These are phyloP conservation scores for Hypercompe scribonia DNA, from an alignment of 2,888 invertebrate species.

Conservation along the genomic window DNA sequence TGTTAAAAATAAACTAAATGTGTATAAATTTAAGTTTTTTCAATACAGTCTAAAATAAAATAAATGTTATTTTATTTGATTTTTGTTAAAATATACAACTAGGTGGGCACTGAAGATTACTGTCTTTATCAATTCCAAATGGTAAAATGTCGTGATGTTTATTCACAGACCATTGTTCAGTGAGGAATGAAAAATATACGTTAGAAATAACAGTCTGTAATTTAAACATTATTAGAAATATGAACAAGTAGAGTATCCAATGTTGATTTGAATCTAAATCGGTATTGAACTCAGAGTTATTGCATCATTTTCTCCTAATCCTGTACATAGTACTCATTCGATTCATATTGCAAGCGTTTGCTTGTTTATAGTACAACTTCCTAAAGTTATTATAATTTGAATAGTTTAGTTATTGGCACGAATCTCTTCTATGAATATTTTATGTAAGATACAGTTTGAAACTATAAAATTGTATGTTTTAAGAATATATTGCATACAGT, in stretches of 20 bases:
- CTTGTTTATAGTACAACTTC: slow-evolving; percentile 57
- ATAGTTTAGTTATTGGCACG: slow-evolving; percentile 39
- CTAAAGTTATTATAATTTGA: slow-evolving; percentile 56
- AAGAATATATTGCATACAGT: not conserved
- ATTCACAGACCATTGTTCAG: not conserved
- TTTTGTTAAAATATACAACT: not conserved
- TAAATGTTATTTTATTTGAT: not conserved
- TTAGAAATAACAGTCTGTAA: not conserved
- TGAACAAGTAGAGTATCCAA: slow-evolving; percentile 52
- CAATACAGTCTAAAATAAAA: not conserved
- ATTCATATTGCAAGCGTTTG: slow-evolving; percentile 51
- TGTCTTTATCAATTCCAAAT: not conserved
- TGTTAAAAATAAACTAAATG: not conserved
- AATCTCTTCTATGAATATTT: slow-evolving; percentile 27
- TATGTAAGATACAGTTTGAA: not conserved
- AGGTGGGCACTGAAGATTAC: too few species aligned
- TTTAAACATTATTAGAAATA: slow-evolving; percentile 25
- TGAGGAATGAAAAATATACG: not conserved
- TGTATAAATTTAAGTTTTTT: not conserved
- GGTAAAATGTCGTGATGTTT: not conserved
- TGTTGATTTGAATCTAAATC: slow-evolving; percentile 63
- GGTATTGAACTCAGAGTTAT: slow-evolving; percentile 55
- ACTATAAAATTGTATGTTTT: not conserved
- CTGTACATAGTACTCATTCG: slow-evolving; percentile 46
- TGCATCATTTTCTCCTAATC: slow-evolving; percentile 56